A percentile compares a stretch with the other conserved stretches of the same genome.
Conservation (phyloP, 2,888 invertebrate genomes). For the Lottia gigantea region DNA sequence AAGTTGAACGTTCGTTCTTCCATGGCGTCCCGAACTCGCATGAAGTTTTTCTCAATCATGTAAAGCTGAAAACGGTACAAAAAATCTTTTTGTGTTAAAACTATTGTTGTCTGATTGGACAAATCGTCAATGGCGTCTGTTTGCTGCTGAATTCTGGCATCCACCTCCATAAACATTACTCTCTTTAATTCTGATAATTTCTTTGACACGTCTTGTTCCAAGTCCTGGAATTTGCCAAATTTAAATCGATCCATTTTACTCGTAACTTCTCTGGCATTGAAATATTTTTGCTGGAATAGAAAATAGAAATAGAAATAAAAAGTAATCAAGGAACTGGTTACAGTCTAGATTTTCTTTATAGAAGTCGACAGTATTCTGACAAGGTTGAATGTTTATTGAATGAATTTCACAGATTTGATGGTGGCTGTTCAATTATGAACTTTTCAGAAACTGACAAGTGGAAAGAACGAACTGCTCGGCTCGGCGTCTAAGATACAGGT, state of each 20-base stretch:
- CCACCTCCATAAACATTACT: conserved; percentile 29
- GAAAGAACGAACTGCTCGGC: no score
- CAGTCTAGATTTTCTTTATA: no score
- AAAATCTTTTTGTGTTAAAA: conserved; percentile 36
- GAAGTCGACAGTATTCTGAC: no score
- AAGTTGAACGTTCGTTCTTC: conserved; percentile 49
- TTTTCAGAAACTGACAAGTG: no score
- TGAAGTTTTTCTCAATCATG: conserved; percentile 47
- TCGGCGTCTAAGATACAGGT: no score
- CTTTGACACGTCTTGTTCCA: conserved; percentile 24
- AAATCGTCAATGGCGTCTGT: conserved; percentile 22
- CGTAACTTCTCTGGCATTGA: conserved; percentile 40
- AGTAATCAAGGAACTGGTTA: no score
- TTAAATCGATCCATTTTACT: conserved; percentile 40
- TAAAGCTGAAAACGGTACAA: conserved; percentile 48
- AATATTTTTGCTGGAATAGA: conserved; percentile 7
- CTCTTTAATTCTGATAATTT: conserved; percentile 27
- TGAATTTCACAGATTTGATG: no score
- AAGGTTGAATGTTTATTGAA: no score
- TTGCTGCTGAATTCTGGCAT: conserved; percentile 31
- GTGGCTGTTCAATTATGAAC: no score
- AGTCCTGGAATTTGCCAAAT: conserved; percentile 25
- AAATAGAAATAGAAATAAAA: no score
- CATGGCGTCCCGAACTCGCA: conserved; percentile 52
- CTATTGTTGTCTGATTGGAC: conserved; percentile 26